Conservation (phyloP, 2,888 invertebrate genomes). For the Amiota minor region DNA sequence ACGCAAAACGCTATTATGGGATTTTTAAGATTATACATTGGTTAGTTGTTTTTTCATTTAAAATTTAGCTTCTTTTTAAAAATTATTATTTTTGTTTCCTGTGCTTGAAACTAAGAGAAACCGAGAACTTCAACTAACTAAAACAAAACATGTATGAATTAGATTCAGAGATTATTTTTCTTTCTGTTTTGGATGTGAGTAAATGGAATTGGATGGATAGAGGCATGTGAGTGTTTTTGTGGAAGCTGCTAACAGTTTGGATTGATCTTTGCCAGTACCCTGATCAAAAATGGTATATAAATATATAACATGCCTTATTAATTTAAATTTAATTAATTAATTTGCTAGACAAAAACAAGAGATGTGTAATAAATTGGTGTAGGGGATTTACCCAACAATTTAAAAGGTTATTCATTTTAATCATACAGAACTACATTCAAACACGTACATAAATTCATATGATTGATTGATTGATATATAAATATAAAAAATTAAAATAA, state of each 20-base stretch:
- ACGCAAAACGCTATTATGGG: conserved; percentile 22
- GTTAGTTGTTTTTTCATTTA: conserved; percentile 17
- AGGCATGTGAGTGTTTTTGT: too few relatives aligned
- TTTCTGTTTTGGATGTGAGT: not conserved
- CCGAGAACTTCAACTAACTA: conserved; percentile 16
- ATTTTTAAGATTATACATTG: conserved; percentile 14
- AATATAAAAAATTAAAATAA: too few relatives aligned
- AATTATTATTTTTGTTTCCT: conserved; percentile 26
- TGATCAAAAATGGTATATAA: conserved; percentile 42
- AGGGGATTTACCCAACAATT: too few relatives aligned
- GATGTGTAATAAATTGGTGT: too few relatives aligned
- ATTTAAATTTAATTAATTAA: conserved; percentile 54
- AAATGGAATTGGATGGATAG: too few relatives aligned
- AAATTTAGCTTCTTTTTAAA: conserved; percentile 23
- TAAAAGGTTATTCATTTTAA: not conserved
- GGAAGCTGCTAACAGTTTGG: too few relatives aligned
- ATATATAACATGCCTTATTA: conserved; percentile 59
- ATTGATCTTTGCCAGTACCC: too few relatives aligned
- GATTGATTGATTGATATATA: not conserved
- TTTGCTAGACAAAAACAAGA: conserved; percentile 53
- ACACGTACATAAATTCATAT: conserved; percentile 20
- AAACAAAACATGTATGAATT: not conserved
- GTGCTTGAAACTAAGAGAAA: conserved; percentile 26
- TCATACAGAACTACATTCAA: conserved; percentile 15
- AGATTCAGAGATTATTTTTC: not conserved